A percentile compares a stretch with the other conserved stretches of the same genome.
These are phyloP conservation scores for Salvelinus sp. DNA, from an alignment of 2,113 vertebrate species.

Conservation along the genomic window DNA sequence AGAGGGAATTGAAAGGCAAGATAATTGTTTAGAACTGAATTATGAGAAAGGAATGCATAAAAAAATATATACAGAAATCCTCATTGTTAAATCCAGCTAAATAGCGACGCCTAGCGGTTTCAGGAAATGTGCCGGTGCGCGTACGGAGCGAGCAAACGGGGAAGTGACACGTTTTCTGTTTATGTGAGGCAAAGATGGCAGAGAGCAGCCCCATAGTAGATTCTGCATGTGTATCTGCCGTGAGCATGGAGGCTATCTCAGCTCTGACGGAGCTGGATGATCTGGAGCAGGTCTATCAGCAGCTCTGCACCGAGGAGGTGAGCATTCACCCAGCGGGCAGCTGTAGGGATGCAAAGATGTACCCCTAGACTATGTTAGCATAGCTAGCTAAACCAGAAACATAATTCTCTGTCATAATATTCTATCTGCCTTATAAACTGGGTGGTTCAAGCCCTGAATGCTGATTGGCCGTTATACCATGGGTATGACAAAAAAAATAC, in stretches of 20 bases:
- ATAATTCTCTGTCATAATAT: too few relatives aligned
- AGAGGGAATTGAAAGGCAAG: too few relatives aligned
- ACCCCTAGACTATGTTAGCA: background rate
- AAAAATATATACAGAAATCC: too few relatives aligned
- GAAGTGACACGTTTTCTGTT: slow-evolving; percentile 11
- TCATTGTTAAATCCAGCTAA: too few relatives aligned
- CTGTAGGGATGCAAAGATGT: background rate
- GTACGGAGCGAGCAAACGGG: background rate
- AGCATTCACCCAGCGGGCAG: background rate
- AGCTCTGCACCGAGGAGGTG: slow-evolving; percentile 90
- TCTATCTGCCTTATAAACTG: background rate
- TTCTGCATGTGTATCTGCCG: slow-evolving; percentile 45
- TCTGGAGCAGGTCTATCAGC: slow-evolving; percentile 86
- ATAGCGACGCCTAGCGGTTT: background rate
- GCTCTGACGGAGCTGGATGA: slow-evolving; percentile 87
- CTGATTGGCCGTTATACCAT: too few relatives aligned
- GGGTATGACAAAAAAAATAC: too few relatives aligned
- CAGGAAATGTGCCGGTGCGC: background rate
- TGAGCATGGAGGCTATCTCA: slow-evolving; percentile 80
- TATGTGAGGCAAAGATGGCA: background rate
- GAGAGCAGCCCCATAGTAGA: slow-evolving; percentile 23
- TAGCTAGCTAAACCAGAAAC: slow-evolving; percentile 1
- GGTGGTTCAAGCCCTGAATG: too few relatives aligned
- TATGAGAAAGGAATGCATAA: too few relatives aligned
- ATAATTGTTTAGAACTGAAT: too few relatives aligned